Base-by-base conservation (phyloP, 2,888 invertebrate species). In the Calliopum simillimum region DNA sequence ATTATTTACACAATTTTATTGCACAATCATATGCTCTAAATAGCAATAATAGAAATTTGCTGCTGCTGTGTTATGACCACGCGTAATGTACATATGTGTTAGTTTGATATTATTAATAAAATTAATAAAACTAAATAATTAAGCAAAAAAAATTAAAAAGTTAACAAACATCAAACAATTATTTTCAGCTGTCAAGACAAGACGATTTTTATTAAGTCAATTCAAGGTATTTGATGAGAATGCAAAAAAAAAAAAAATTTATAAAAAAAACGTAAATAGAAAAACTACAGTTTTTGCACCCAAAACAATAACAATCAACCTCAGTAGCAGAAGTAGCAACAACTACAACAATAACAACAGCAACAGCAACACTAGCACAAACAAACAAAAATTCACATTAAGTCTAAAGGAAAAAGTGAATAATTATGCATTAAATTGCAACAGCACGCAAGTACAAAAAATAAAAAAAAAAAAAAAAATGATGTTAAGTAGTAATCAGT, bases 401-500 rank as follows among this genome's bases (percentile, higher is more conserved):
- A 16, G 6, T 56, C 16, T 16, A 56, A 56, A 58, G 56, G 8
- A 66, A 56, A 66, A 66, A 25, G n/a, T 51, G n/a, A 66, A 66
- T 66, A 66, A 66, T 66, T 66, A 56, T 66, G 66, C 66, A 66
- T 66, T 66, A 66, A 66, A 66, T 56, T 66, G 66, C 66, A 66
- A 43, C 43, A 56, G 47, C 66, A 66, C 46, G 66, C 66, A 66
- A 33, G 1, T 33, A 33, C 33, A 33, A 33, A 8, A 33, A 33
- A 33, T 56, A 66, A 65, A 63, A 56, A n/a, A 33, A 33, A 8
- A 33, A 33, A 33, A 66, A 66, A 65, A 63, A 56, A n/a, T 56
- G 58, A 46, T 41, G 47, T 16, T n/a, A 46, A 25, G 56, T 66
- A 47, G 66, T 56, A 46, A 66, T 44, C 44, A 66, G 12, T 33